These are phyloP conservation scores for Melanotaenia duboulayi DNA, from an alignment of 2,113 vertebrate genomes.

Conservation along the genomic window DNA sequence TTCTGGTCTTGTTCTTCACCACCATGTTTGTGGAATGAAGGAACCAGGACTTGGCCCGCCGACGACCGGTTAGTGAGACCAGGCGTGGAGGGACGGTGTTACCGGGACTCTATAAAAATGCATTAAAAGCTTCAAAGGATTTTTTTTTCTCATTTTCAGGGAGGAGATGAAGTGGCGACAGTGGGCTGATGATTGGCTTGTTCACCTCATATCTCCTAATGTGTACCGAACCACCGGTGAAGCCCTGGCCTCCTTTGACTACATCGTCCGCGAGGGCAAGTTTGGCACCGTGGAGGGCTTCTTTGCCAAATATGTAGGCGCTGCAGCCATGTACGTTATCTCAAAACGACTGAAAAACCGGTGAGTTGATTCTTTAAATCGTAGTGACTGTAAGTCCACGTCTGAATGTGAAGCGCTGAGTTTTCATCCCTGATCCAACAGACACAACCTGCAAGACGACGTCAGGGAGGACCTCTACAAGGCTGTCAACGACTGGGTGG, in stretches of 20 bases:
- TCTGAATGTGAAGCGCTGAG: neutral
- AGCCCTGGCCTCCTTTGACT: constrained; percentile 94
- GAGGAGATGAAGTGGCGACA: constrained; percentile 98
- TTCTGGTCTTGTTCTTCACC: too few relatives aligned
- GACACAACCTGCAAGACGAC: constrained; percentile 90
- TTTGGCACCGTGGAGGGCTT: constrained; percentile 90
- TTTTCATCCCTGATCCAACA: constrained; percentile 44
- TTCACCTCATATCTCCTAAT: constrained; percentile 97
- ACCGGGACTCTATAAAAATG: too few relatives aligned
- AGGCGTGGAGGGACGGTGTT: too few relatives aligned
- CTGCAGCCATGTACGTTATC: constrained; percentile 93
- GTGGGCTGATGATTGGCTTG: constrained; percentile 96
- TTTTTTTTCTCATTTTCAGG: constrained; percentile 70
- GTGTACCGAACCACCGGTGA: constrained; percentile 92
- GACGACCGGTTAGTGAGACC: too few relatives aligned
- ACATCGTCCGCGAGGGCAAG: constrained; percentile 96
- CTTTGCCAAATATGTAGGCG: constrained; percentile 94
- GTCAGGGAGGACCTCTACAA: constrained; percentile 93
- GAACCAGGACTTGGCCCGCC: too few relatives aligned
- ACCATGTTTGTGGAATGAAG: too few relatives aligned
- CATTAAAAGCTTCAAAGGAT: too few relatives aligned
- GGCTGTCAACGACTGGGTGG: constrained; percentile 91
- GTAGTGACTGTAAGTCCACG: rapidly evolving
- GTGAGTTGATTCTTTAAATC: constrained; percentile 69
- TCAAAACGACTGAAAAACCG: constrained; percentile 91